Conservation (phyloP, 2,113 vertebrate genomes). For the Hippocampus barbouri region DNA sequence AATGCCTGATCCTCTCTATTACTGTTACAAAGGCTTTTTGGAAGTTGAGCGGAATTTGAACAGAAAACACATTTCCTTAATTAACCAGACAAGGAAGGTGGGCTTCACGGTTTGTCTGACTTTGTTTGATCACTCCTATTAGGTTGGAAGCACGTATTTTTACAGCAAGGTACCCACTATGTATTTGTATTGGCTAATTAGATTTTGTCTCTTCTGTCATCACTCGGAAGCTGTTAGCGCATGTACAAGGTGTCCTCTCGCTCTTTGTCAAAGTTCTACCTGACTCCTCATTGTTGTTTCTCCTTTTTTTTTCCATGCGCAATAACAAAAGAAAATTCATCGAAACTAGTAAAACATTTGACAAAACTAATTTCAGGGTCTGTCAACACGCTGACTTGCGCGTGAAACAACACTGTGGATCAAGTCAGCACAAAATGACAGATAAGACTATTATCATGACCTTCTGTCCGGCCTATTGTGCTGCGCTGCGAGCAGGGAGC, state of each 20-base stretch:
- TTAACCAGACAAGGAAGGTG: conserved; percentile 39
- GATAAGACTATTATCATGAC: conserved; percentile 41
- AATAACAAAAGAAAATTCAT: conserved; percentile 34
- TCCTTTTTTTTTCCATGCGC: background rate
- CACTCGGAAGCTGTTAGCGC: conserved; percentile 22
- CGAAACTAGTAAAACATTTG: conserved; percentile 33
- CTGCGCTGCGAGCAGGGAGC: conserved; percentile 5
- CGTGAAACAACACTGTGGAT: conserved; percentile 30
- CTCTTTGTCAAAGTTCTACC: conserved; percentile 13
- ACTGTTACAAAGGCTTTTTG: conserved; percentile 35
- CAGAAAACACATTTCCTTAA: conserved; percentile 48
- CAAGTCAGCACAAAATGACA: conserved; percentile 34
- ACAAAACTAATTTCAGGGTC: conserved; percentile 51
- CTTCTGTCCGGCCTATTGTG: conserved; percentile 35
- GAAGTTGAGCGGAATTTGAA: conserved; percentile 38
- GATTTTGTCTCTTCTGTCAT: conserved; percentile 4
- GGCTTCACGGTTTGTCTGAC: conserved; percentile 22
- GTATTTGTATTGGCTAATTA: conserved; percentile 50
- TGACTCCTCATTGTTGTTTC: conserved; percentile 9
- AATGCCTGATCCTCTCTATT: conserved; percentile 15
- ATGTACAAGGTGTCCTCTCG: conserved; percentile 7
- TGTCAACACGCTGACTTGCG: conserved; percentile 30
- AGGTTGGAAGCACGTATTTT: conserved; percentile 32
- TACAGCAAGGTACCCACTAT: conserved; percentile 3
- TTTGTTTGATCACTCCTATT: conserved; percentile 43